Conservation (phyloP, 2,797 vertebrate genomes). For the Gastrophryne carolinensis region DNA sequence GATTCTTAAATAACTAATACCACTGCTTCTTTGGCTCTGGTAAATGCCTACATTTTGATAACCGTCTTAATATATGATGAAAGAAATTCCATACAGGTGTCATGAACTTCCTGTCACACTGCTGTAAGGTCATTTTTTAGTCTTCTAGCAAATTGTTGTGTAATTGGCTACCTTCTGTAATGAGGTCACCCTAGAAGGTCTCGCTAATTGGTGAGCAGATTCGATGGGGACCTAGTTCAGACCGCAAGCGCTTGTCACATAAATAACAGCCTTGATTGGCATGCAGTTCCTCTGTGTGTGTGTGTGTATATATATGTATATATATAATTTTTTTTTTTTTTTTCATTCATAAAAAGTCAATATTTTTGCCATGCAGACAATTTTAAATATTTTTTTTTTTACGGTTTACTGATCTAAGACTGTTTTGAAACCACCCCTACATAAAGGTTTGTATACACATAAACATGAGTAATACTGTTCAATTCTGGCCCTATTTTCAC, state of each 20-base stretch:
- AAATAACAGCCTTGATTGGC: background rate
- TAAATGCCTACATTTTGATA: background rate
- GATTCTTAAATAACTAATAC: no score
- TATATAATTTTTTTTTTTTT: background rate
- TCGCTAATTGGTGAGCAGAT: slow-evolving; percentile 23
- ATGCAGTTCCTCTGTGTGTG: background rate
- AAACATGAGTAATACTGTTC: no score
- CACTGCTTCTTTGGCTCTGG: no score
- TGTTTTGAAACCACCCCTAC: no score
- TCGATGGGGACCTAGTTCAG: background rate
- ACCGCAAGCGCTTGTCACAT: background rate
- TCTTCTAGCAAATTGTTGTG: background rate
- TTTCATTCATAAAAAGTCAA: no score
- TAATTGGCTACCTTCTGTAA: slow-evolving; percentile 19
- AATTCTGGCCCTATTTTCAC: no score
- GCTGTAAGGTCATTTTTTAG: background rate
- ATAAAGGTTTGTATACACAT: no score
- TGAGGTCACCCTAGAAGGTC: slow-evolving; percentile 12
- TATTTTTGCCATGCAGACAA: no score
- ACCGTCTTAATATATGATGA: background rate
- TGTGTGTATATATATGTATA: no score
- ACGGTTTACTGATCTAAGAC: no score
- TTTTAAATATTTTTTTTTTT: no score
- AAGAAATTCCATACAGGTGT: background rate
- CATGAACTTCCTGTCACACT: background rate